These are phyloP conservation scores for Brachypteracias leptosomus DNA, from an alignment of 2,113 vertebrate genomes.

Conservation along the genomic window DNA sequence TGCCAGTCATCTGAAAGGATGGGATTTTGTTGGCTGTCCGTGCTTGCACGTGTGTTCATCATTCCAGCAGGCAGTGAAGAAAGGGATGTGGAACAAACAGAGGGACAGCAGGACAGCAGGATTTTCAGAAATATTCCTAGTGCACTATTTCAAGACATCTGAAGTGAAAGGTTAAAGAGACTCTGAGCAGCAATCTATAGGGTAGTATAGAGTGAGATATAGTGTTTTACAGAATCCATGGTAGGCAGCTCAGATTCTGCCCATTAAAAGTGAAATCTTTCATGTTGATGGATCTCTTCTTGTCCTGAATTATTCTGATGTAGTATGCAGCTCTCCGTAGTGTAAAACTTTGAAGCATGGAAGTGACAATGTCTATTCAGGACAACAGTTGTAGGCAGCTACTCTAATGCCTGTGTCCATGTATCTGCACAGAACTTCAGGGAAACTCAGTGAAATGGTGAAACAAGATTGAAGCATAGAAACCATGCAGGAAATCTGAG, in stretches of 20 bases:
- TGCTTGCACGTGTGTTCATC: fast-evolving
- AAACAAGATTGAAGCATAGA: background rate
- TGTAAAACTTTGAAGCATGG: fast-evolving
- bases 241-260: background rate
- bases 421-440: background rate
- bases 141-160: background rate
- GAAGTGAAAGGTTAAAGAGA: background rate
- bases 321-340: background rate
- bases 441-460: background rate
- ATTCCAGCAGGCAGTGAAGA: background rate
- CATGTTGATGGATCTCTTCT: background rate
- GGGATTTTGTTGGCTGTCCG: background rate
- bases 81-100: background rate
- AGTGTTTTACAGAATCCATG: background rate
- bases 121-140: background rate
- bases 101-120: background rate
- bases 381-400: background rate
- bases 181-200: background rate
- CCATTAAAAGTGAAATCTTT: background rate
- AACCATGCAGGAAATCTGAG: background rate
- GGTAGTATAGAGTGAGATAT: background rate
- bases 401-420: background rate
- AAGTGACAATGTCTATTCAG: background rate
- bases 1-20: background rate
- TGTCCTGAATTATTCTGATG: background rate